Evolutionary conservation across 2,797 vertebrate genomes (phyloP), one percentile per base, ranked within the genome.

Genomic region (Enteromius radiatus): DNA sequence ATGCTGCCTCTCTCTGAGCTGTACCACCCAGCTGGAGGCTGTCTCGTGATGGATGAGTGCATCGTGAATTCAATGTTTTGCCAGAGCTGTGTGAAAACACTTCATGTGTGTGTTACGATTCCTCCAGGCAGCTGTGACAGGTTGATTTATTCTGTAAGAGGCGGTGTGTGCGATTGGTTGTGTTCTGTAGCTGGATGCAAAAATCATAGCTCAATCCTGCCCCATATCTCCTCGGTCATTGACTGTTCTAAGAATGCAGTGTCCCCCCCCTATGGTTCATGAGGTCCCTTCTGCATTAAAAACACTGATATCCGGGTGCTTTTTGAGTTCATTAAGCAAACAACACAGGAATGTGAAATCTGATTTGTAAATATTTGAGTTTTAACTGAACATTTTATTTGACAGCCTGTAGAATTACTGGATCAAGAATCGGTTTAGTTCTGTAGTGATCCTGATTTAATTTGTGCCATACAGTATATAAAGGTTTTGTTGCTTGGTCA

Each of bases 141-240:
- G 63, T 80, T 91, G 91, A 92, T 93, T 91, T 90, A 92, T 92
- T 88, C 74, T 28, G 56, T 63, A 43, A 74, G 75, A 68, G 33
- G 38, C 11, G 2, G 45, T 10, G 9, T 54, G 7, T 56, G 36
- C 38, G 80, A 86, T 88, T 74, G 68, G 80, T 79, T 68, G 59
- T 38, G 23, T 38, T 81, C 56, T 63, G 26, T 74, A 67, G n/a
- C 47, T 38, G 59, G 14, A 45, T 74, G 67, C 45, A 49, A 67
- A 33, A 81, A 54, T 31, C 59, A 63, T 54, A 65, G 75, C 36
- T 76, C 47, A 76, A 17, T 43, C 76, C 64, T 78, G 23, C 26
- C 15, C 56, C n/a, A 38, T 45, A 54, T 56, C 54, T 69, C 19
- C 65, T 82, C 59, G 5, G 36, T 75, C 70, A 23, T 21, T 74